Percentiles rank a stretch among this genome's conserved stretches.
Evolutionary conservation across 2,797 vertebrate genomes (phyloP).

Genomic region (Danio aesculapii): DNA sequence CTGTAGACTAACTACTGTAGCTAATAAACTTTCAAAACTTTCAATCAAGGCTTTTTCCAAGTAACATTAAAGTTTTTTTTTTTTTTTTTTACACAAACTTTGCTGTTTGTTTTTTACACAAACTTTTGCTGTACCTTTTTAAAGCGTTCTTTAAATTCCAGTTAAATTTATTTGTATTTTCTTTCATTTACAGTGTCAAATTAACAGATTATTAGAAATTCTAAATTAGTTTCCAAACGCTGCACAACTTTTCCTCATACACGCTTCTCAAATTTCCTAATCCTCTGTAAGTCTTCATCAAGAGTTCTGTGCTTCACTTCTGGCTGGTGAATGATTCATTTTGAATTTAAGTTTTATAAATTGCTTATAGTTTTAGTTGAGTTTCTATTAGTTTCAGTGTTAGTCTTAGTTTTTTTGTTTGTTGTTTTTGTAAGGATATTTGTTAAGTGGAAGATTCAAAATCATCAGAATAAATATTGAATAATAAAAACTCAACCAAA

Average conservation of each 20-base stretch:
- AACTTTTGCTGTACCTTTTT: background rate
- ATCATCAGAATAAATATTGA: too few species aligned
- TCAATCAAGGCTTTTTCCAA: background rate
- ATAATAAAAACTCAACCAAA: too few species aligned
- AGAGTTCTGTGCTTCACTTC: conserved; percentile 8
- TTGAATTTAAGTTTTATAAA: too few species aligned
- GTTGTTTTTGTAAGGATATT: too few species aligned
- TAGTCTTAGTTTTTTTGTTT: too few species aligned
- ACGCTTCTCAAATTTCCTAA: background rate
- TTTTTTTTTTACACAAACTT: background rate
- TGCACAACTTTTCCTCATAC: background rate
- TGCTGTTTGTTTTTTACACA: background rate
- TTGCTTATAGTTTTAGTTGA: too few species aligned
- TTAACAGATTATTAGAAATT: background rate
- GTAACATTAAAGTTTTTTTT: background rate
- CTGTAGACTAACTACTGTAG: background rate
- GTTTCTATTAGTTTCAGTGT: too few species aligned
- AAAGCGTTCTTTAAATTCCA: background rate
- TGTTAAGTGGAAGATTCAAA: too few species aligned
- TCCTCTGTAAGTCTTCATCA: conserved; percentile 27
- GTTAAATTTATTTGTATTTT: background rate
- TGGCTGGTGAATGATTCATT: conserved; percentile 5
- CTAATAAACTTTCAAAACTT: background rate
- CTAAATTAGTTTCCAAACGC: background rate
- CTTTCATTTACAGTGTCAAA: background rate